These are phyloP conservation scores for Chloroceryle aenea DNA, from an alignment of 2,113 vertebrate genomes.

Conservation along the genomic window DNA sequence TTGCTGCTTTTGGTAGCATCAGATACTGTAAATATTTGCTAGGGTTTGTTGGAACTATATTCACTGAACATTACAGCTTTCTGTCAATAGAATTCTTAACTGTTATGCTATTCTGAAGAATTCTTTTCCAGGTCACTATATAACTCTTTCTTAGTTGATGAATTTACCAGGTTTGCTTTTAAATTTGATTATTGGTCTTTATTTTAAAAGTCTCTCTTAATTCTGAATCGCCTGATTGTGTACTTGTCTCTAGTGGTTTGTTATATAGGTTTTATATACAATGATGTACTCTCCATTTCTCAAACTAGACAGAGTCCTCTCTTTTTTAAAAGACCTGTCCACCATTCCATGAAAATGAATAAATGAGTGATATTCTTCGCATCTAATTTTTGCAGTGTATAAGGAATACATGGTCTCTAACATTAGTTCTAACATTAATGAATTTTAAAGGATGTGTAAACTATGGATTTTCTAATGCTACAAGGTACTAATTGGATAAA, in stretches of 20 bases:
- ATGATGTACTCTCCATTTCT: neutral
- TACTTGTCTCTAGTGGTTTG: neutral
- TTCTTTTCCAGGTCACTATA: neutral
- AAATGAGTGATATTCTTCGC: neutral
- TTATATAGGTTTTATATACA: neutral
- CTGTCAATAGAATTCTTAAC: neutral
- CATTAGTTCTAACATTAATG: neutral
- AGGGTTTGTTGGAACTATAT: neutral
- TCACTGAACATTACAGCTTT: neutral
- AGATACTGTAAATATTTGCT: neutral
- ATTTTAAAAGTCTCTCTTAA: neutral
- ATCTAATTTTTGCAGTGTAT: neutral
- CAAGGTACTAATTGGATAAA: neutral
- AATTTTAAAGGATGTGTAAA: neutral
- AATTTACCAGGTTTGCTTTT: neutral
- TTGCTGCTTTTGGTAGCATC: neutral
- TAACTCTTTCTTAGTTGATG: neutral
- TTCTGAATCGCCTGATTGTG: neutral
- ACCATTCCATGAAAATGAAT: neutral
- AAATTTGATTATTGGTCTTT: neutral
- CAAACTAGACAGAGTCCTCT: neutral
- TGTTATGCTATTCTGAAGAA: neutral
- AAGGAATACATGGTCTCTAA: neutral
- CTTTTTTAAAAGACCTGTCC: neutral
- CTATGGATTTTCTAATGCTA: neutral